Conservation (phyloP, 2,888 invertebrate species). For the Scaptomyza tumidula region DNA sequence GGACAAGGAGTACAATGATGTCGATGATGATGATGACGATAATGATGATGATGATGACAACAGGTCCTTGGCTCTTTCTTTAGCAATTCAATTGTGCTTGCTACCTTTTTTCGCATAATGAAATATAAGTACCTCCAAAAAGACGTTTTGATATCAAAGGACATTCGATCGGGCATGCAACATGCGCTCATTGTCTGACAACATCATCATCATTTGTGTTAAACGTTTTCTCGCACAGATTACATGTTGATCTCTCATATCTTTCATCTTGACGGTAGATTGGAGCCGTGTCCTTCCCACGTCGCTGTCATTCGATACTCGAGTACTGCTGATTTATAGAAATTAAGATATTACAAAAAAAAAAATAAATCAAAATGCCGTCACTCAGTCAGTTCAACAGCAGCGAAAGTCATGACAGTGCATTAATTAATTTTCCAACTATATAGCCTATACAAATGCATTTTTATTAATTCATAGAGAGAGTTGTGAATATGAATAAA, state of each 20-base stretch:
- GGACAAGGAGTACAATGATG: conserved; percentile 5
- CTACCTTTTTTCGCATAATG: conserved; percentile 75
- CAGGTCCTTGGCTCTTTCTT: conserved; percentile 53
- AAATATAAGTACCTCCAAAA: conserved; percentile 68
- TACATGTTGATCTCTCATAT: conserved; percentile 82
- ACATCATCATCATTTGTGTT: conserved; percentile 58
- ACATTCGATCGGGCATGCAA: conserved; percentile 80
- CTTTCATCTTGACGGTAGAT: conserved; percentile 74
- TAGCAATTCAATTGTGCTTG: conserved; percentile 38
- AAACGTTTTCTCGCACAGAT: conserved; percentile 73
- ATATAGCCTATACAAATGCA: conserved; percentile 35
- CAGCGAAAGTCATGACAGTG: conserved; percentile 60
- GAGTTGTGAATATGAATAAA: conserved; percentile 2
- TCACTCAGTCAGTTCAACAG: conserved; percentile 70
- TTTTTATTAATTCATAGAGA: conserved; percentile 56
- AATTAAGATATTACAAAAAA: conserved; percentile 54
- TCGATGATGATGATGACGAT: not conserved
- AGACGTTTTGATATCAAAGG: conserved; percentile 77
- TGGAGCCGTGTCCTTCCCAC: conserved; percentile 73
- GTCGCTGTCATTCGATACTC: conserved; percentile 79
- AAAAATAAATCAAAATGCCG: conserved; percentile 82
- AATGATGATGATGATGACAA: conserved; percentile 46
- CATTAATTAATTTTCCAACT: conserved; percentile 64
- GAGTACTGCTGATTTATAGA: conserved; percentile 12
- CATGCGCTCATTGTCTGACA: conserved; percentile 67